Percentiles rank a stretch among this genome's conserved stretches.
Evolutionary conservation across 64 coral and sea anemone species (phyloP).

Genomic region (Montipora sp.): DNA sequence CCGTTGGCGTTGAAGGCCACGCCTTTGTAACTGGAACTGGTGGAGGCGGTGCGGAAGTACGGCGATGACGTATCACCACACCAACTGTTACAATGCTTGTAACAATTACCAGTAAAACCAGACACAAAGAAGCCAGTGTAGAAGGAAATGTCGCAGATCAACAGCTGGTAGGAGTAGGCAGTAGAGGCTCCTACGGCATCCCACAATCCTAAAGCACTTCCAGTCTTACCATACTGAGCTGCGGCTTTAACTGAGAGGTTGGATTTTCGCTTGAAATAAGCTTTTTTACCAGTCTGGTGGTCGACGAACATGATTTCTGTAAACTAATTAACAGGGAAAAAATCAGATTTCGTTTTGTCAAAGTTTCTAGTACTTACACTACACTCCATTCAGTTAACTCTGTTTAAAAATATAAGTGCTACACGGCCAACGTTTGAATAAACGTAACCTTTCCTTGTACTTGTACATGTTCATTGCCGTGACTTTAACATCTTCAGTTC

Average conservation of each 20-base stretch:
- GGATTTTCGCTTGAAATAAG: neutral
- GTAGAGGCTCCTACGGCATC: neutral
- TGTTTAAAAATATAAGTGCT: too few relatives aligned
- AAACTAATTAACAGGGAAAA: neutral
- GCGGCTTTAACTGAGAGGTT: neutral
- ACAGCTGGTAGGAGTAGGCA: neutral
- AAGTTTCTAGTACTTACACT: too few relatives aligned
- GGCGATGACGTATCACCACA: neutral
- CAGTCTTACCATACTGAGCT: neutral
- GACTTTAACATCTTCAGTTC: too few relatives aligned
- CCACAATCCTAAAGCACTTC: constrained; percentile 4
- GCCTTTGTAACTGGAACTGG: neutral
- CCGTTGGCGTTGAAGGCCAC: constrained; percentile 62
- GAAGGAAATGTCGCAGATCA: neutral
- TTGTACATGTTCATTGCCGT: too few relatives aligned
- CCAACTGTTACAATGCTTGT: neutral
- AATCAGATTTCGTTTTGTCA: too few relatives aligned
- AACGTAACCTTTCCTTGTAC: too few relatives aligned
- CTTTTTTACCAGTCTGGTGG: neutral
- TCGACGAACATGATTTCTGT: constrained; percentile 2
- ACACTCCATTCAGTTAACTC: too few relatives aligned
- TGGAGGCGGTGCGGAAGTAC: constrained; percentile 39
- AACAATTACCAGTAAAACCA: constrained; percentile 10
- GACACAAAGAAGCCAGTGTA: constrained; percentile 13
- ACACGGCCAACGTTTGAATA: too few relatives aligned